Evolutionary conservation across 2,113 vertebrate species (phyloP), one percentile per base, ranked within the genome.

Genomic region (Thalassoma bifasciatum): DNA sequence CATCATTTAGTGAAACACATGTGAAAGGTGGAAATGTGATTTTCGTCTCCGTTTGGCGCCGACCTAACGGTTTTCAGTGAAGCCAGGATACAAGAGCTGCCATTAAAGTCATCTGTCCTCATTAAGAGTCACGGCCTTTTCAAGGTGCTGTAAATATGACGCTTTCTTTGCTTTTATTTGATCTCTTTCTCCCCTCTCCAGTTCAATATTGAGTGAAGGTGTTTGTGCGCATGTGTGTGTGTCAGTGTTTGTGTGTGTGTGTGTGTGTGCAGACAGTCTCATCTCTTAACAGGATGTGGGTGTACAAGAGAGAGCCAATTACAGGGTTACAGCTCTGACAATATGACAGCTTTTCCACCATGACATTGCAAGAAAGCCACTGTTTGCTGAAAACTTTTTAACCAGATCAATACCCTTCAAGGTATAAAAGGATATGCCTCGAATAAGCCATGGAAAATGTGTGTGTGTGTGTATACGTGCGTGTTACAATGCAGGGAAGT

Each of bases 61-160:
- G 64, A 8, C 53, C 73, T 75, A 86, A 85, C 51, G 71, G 79
- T 75, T 68, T 50, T 36, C 54, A 85, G 50, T 75, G 72, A 40
- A 42, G 65, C 71, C 57, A 54, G 42, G 51, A 62, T 63, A 75
- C 76, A 80, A 52, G 62, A 8, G 36, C 24, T 0, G 19, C 70
- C 82, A 85, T 90, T 87, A 83, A 71, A 88, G 79, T 83, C 77
- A 85, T 87, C 74, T 72, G 64, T 84, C 75, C 75, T 87, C 77
- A 87, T 87, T 57, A 88, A 83, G 65, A 81, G 53, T 62, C 65
- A 14, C 9, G 1, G 56, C 52, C 71, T 42, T 72, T 62, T 66
- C 76, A 81, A 74, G 60, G 54, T 10, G 17, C 53, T 62, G 56
- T 77, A 79, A 88, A 85, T 85, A 85, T 64, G 53, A 75, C 68